A percentile compares a stretch with the other conserved stretches of the same genome.
These are phyloP conservation scores for Anguilla anguilla DNA, from an alignment of 2,797 vertebrate genomes.

Conservation along the genomic window DNA sequence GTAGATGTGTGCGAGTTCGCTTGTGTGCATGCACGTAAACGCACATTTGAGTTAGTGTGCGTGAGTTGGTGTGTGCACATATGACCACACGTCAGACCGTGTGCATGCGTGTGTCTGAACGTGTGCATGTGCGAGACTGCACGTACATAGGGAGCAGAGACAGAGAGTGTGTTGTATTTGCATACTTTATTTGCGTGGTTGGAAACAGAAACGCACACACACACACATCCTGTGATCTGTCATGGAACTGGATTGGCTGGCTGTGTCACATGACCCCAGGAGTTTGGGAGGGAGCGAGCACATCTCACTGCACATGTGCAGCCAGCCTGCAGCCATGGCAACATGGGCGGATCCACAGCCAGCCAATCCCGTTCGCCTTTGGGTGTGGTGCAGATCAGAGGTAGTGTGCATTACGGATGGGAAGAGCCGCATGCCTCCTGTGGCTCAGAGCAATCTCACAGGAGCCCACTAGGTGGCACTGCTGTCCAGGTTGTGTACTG, in stretches of 20 bases:
- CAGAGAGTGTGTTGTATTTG: not conserved
- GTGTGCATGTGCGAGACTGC: not conserved
- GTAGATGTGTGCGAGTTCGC: too few relatives aligned
- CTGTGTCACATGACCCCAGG: not conserved
- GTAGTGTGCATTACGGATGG: not conserved
- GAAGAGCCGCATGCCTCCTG: not conserved
- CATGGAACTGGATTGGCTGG: not conserved
- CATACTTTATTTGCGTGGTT: not conserved
- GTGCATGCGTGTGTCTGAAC: too few relatives aligned
- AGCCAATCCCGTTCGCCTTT: not conserved
- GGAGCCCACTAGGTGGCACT: not conserved
- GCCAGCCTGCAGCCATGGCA: not conserved
- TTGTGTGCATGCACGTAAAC: too few relatives aligned
- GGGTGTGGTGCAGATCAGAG: not conserved
- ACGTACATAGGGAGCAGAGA: not conserved
- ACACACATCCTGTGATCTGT: not conserved
- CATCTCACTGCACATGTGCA: not conserved
- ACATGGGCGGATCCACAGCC: not conserved
- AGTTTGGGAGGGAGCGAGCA: not conserved
- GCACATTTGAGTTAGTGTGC: too few relatives aligned
- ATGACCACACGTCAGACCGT: too few relatives aligned
- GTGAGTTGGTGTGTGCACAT: too few relatives aligned
- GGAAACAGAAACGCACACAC: not conserved
- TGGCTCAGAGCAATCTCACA: not conserved
- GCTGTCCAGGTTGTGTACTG: not conserved